A percentile compares a stretch with the other conserved stretches of the same genome.
Evolutionary conservation across 2,797 vertebrate species (phyloP).

Genomic region (Furcifer pardalis): DNA sequence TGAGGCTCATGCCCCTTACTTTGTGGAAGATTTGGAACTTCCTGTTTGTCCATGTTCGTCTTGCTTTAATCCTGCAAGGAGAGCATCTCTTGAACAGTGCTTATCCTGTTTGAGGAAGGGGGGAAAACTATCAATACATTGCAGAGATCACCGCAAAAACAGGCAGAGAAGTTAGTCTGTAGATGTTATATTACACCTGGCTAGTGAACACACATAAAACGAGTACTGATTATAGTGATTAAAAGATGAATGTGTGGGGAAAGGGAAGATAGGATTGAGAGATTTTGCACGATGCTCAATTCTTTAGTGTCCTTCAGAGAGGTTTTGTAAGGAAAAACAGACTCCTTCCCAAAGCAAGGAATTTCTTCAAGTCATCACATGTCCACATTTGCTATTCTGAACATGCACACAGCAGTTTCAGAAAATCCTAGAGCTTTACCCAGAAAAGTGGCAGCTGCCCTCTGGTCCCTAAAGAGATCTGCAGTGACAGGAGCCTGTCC

Average conservation of each 20-base stretch:
- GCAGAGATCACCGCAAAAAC: not conserved
- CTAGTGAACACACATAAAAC: not conserved
- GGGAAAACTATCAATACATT: conserved; percentile 16
- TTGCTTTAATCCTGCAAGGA: conserved; percentile 93
- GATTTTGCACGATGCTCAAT: not conserved
- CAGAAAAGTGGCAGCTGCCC: not conserved
- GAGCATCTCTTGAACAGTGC: conserved; percentile 97
- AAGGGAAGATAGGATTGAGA: not conserved
- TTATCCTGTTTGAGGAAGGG: conserved; percentile 87
- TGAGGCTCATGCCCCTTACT: conserved; percentile 78
- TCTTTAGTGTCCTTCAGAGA: not conserved
- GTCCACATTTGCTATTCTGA: not conserved
- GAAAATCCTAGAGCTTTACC: not conserved
- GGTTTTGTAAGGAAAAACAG: not conserved
- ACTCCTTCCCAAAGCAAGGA: not conserved
- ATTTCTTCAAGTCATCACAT: not conserved
- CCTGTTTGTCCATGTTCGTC: conserved; percentile 93
- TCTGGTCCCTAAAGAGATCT: not conserved
- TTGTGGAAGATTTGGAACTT: conserved; percentile 90
- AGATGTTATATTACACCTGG: not conserved
- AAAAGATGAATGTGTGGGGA: not conserved
- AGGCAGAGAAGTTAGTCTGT: too few species aligned
- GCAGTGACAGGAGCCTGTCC: not conserved
- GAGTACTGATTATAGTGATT: not conserved
- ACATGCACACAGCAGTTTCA: not conserved